Conservation (phyloP, 2,113 vertebrate genomes). For the Stigmatopora argus region DNA sequence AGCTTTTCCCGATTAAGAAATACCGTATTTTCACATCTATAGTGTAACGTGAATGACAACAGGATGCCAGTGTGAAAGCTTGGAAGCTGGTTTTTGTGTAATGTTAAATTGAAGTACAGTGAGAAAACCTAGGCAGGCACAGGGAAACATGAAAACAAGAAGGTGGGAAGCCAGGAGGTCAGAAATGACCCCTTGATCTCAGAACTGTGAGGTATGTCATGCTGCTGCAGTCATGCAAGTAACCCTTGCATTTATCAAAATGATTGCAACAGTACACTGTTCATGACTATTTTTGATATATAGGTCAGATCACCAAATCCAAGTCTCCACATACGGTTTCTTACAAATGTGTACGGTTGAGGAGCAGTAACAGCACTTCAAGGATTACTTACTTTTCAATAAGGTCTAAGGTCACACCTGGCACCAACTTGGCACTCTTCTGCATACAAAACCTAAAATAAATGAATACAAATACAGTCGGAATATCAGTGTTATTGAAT, state of each 20-base stretch:
- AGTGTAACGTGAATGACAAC: not conserved
- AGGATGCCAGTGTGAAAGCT: not conserved
- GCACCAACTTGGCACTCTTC: slow-evolving; percentile 94
- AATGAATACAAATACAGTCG: slow-evolving; percentile 14
- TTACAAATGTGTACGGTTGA: not conserved
- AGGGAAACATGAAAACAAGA: no score
- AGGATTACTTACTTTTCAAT: slow-evolving; percentile 90
- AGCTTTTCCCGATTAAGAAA: no score
- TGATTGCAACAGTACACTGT: not conserved
- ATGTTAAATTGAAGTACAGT: not conserved
- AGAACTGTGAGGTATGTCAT: not conserved
- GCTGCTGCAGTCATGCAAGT: slow-evolving; percentile 3
- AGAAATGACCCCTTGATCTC: slow-evolving; percentile 1
- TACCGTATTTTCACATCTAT: no score
- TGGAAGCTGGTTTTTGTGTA: not conserved
- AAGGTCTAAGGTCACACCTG: slow-evolving; percentile 95
- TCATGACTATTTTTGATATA: not conserved
- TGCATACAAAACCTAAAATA: slow-evolving; percentile 94
- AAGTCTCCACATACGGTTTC: not conserved
- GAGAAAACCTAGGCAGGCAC: no score
- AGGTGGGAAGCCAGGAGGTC: no score
- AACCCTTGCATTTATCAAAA: no score
- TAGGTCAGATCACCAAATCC: not conserved
- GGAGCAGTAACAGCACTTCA: not conserved
- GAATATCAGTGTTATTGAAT: not conserved